These are phyloP conservation scores for Eclectus roratus DNA, from an alignment of 2,113 vertebrate genomes.

Conservation along the genomic window DNA sequence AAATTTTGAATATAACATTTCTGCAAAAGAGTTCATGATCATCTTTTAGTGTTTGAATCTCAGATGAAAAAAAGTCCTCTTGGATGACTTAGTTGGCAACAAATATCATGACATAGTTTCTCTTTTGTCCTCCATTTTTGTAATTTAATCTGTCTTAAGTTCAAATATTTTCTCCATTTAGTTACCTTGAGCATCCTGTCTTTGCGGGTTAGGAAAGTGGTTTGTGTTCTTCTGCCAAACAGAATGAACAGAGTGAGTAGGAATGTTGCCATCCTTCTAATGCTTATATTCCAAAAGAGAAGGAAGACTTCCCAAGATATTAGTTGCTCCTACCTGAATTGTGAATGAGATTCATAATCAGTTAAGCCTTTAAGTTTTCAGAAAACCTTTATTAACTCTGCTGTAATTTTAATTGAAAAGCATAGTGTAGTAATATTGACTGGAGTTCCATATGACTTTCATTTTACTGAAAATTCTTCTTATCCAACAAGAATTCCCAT, in stretches of 20 bases:
- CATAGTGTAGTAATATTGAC: background rate
- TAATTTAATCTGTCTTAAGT: constrained; percentile 28
- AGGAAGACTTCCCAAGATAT: background rate
- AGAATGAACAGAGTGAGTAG: background rate
- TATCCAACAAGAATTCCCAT: background rate
- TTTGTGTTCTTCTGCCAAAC: constrained; percentile 53
- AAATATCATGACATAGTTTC: background rate
- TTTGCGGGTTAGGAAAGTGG: constrained; percentile 39
- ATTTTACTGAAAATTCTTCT: background rate
- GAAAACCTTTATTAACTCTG: background rate
- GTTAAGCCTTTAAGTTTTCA: background rate
- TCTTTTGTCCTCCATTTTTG: constrained; percentile 33
- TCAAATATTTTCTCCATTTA: constrained; percentile 36
- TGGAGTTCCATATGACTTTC: background rate
- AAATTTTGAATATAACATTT: background rate
- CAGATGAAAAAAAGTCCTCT: background rate
- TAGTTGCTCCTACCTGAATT: background rate
- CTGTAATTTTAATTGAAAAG: background rate
- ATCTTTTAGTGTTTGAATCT: background rate
- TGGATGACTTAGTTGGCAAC: background rate
- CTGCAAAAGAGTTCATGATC: background rate
- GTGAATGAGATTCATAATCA: background rate
- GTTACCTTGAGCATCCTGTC: constrained; percentile 2
- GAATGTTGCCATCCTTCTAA: background rate
- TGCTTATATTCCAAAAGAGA: background rate